Percentiles rank a stretch among this genome's conserved stretches.
phyloP scores from a whole-genome alignment of 2,888 invertebrate species.

The Vesta saturnalis region DNA sequence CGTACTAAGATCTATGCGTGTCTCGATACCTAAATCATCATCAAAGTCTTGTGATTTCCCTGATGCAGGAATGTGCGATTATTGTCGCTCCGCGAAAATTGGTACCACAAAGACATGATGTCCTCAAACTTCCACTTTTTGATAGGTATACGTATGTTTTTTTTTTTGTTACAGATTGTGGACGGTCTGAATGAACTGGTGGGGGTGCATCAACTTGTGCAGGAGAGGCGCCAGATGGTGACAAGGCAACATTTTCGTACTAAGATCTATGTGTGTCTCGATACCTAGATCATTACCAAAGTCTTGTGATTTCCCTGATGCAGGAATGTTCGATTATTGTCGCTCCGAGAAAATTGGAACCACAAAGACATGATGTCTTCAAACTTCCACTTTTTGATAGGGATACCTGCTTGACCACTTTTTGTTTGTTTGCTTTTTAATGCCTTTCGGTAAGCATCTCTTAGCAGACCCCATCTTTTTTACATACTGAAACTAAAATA shows the following conservation, averaged over 20 bases:
- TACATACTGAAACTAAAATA: not conserved
- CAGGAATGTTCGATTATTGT: not conserved
- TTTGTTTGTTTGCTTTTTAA: not conserved
- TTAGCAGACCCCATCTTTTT: not conserved
- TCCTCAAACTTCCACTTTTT: not conserved
- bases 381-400: not conserved
- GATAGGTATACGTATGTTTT: not conserved
- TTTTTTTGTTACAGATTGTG: not conserved
- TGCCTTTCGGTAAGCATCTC: not conserved
- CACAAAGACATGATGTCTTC: not conserved
- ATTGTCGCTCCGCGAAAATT: not conserved
- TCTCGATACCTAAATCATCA: too few species aligned
- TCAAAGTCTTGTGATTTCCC: too few species aligned
- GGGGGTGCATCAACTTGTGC: not conserved
- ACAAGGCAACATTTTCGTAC: not conserved
- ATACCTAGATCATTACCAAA: too few species aligned
- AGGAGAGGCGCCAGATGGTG: not conserved
- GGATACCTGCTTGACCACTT: not conserved
- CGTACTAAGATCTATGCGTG: not conserved
- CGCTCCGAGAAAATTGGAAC: not conserved
- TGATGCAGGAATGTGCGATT: not conserved
- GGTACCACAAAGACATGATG: not conserved
- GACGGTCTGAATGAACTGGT: not conserved
- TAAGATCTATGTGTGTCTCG: too few species aligned
- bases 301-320: too few species aligned